Evolutionary conservation across 2,113 vertebrate species (phyloP), one percentile per base, ranked within the genome.

Genomic region (Leucosticte australis): DNA sequence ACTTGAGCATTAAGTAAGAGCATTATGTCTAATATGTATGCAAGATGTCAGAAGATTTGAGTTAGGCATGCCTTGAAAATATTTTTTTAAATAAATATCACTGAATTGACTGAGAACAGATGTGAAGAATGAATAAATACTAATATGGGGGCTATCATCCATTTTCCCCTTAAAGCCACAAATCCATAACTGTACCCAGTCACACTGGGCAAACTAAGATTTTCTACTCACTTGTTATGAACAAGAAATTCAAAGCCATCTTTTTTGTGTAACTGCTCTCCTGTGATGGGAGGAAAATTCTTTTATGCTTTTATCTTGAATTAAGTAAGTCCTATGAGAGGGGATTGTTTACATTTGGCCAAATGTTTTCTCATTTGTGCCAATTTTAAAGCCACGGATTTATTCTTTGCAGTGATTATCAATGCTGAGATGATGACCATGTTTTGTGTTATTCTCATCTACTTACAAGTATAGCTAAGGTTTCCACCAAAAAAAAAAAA

Each of bases 331-430:
- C 89, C 91, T 75, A 22, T 21, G 80, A 91, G 89, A 92, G 69
- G 31, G 16, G 53, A 75, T 23, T 76, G 60, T 91, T 94, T 94
- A 81, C 69, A 78, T 69, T 89, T 75, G 73, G 89, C 80, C 86
- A 96, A 95, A 78, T 41, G 47, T 89, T 84, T 90, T 47, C 62
- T 62, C 18, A 76, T 92, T 87, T 71, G 41, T 91, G 89, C 65
- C 91, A 73, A 12, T 82, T 95, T 87, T 53, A 82, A 94, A 92
- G 56, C 21, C 65, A 83, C 3, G 1, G 76, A n/a, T 84, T 89
- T 89, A 44, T 37, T 81, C 52, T 82, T 79, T 2, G 2, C 62
- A 68, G 60, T 7, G 24, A 89, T 64, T 87, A 87, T 26, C 7
- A 0, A 5, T 56, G 41, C 80, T 56, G 37, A 91, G 23, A 65